Base-by-base conservation (phyloP, 2,113 vertebrate genomes). In the Sebastes schlegelii region DNA sequence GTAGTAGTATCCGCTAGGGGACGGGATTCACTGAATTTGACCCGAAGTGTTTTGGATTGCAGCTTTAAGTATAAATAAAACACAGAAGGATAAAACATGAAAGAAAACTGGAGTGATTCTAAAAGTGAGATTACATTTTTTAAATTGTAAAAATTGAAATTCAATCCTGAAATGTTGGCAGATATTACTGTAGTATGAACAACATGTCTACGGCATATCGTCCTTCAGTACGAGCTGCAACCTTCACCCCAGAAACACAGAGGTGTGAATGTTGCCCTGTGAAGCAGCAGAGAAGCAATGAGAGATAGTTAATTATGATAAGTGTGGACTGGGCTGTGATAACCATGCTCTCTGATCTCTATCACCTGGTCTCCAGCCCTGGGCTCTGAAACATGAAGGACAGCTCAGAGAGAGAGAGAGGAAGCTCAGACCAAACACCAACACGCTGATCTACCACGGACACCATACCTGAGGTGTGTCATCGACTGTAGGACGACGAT, bases 261-360 rank as follows among this genome's bases (percentile, higher is more conserved):
- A 40, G 54, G 43, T 71, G n/a, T 72, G 67, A 49, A 12, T 58
- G 67, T 80, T 34, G 73, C 46, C 21, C 66, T 21, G 52, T 66
- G 42, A 48, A 55, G 16, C 42, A 10, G 77, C 5, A 5, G 40
- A 74, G 62, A 69, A 49, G 48, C n/a, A 83, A 71, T 79, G 78
- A 58, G 74, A 86, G 90, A 89, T 87, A 83, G 87, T 92, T 91
- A 85, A 93, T 94, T 89, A 91, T 88, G 92, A 92, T 89, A 85
- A 79, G 72, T 55, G 54, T 52, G 61, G 65, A 75, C 66, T 40
- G 17, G 46, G 40, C 51, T 62, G 19, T 73, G 49, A 81, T 84
- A 79, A 62, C 42, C 63, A 51, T 73, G 66, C 66, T 72, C 75
- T 77, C 14, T 73, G 77, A 86, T 89, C 62, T 73, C 23, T 57